phyloP scores from a whole-genome alignment of 1,140 invertebrate species.

The Drosophila sturtevanti region DNA sequence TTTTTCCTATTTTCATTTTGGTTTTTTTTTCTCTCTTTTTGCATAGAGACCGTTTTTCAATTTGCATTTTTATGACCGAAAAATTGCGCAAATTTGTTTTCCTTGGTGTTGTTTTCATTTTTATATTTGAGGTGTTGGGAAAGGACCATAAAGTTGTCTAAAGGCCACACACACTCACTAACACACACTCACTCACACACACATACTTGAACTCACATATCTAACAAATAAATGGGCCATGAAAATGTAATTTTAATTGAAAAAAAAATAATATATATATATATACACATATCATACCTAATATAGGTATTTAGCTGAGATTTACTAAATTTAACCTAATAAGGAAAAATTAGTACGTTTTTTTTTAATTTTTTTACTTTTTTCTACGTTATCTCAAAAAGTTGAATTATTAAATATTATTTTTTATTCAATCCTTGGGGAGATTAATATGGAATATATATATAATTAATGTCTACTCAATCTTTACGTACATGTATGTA shows the following conservation, averaged over 20 bases:
- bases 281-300: too few relatives aligned
- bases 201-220: background rate
- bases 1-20: conserved; percentile 39
- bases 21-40: background rate
- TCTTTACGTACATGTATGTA: too few relatives aligned
- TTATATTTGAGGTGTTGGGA: conserved; percentile 30
- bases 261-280: too few relatives aligned
- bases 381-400: too few relatives aligned
- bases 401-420: too few relatives aligned
- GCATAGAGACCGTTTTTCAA: conserved; percentile 15
- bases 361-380: too few relatives aligned
- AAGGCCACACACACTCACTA: conserved; percentile 40
- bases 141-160: conserved; percentile 7
- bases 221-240: conserved; percentile 6
- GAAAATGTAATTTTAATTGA: conserved; percentile 4
- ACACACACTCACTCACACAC: conserved; percentile 14
- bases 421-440: too few relatives aligned
- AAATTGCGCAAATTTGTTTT: conserved; percentile 36
- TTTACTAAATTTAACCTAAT: too few relatives aligned
- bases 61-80: conserved; percentile 53
- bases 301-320: too few relatives aligned
- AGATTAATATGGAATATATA: too few relatives aligned
- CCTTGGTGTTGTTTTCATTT: conserved; percentile 14
- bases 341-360: too few relatives aligned
- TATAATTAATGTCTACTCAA: too few relatives aligned